These are phyloP conservation scores for Pachycephala philippinensis DNA, from an alignment of 2,113 vertebrate species.

Conservation along the genomic window DNA sequence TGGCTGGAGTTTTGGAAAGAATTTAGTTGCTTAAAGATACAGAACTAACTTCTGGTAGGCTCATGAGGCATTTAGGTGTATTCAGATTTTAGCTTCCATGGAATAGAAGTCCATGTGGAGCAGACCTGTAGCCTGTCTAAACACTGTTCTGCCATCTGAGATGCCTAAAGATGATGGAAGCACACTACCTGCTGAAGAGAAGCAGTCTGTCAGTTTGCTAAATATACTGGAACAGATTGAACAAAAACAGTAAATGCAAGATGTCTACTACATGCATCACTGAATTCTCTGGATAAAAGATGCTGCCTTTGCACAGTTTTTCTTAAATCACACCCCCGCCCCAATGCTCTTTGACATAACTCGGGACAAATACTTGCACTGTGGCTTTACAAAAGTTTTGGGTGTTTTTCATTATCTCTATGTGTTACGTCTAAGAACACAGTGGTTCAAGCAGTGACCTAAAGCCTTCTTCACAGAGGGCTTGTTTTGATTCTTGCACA, in stretches of 20 bases:
- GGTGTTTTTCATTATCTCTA: neutral
- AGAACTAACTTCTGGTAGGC: neutral
- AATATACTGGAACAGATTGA: neutral
- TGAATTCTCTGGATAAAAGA: neutral
- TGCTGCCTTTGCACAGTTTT: neutral
- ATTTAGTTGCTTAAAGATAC: neutral
- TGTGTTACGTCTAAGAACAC: neutral
- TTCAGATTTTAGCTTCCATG: neutral
- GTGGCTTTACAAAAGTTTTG: neutral
- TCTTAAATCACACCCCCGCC: neutral
- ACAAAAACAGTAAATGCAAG: neutral
- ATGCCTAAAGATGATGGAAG: neutral
- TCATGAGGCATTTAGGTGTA: neutral
- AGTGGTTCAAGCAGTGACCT: neutral
- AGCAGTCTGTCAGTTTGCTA: constrained; percentile 1
- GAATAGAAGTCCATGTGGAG: neutral
- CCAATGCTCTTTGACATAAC: neutral
- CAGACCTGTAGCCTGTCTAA: neutral
- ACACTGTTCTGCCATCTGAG: neutral
- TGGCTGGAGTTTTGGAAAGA: neutral
- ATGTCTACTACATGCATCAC: neutral
- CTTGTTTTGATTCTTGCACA: neutral
- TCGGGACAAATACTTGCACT: neutral
- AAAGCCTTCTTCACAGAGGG: neutral
- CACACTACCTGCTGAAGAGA: neutral